Evolutionary conservation across 2,113 vertebrate genomes (phyloP), one percentile per base, ranked within the genome.

Genomic region (Eudyptes chrysolophus): DNA sequence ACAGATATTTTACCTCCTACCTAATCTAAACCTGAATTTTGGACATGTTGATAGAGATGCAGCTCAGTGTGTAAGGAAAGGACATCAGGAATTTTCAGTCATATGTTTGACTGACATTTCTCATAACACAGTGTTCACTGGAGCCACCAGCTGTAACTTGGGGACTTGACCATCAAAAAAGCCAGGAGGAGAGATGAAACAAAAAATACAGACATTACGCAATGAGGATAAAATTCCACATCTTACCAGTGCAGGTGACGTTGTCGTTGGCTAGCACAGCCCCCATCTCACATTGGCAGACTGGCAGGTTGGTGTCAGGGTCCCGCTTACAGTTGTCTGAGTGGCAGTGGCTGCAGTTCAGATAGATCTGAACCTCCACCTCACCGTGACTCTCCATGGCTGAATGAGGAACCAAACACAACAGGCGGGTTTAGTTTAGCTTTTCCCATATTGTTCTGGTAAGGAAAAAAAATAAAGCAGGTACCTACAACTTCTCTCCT

Each of bases 281-380:
- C 11, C 98, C 98, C 20, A 98, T 97, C 42, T 98, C 98, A 86
- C 99, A 99, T 9, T 98, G 97, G 65, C 99, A 99, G 61, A 98
- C 86, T 29, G 99, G 96, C 60, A 98, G 89, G 74, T 96, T 98
- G 78, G 98, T 98, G 9, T 98, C 98, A 71, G 98, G 97, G n/a
- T 98, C 98, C 36, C 98, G 97, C 32, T 97, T 98, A 95, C 99
- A 99, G 98, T 96, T 99, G 96, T 99, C 99, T 2, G 98, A 98
- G 92, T 99, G 98, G 83, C 99, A 99, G 95, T 99, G 99, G 97
- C 98, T 99, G 96, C 99, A 99, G 95, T 99, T 99, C 40, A 99
- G 97, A 57, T 99, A 98, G 65, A 99, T 98, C 97, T 98, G 97
- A 97, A 99, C 99, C 92, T 99, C 98, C 90, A 98, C 99, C 87